Base-by-base conservation (phyloP, 2,888 invertebrate species). In the Heliconius hortense region DNA sequence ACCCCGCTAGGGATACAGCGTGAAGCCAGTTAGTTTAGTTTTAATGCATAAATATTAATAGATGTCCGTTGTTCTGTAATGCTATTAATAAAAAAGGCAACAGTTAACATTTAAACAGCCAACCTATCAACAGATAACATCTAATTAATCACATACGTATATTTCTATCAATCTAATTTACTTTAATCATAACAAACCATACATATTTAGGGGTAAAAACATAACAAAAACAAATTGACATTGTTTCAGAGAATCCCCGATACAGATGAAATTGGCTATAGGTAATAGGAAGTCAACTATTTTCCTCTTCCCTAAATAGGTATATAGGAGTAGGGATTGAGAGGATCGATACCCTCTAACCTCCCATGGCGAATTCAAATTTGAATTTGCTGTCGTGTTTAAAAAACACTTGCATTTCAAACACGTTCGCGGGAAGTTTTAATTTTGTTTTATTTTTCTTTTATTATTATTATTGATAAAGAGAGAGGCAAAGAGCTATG, bases 341-440 rank as follows among this genome's bases (percentile, higher is more conserved):
- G 13, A 24, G 13, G 71, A 71, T 71, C 71, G 59, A 71, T 71
- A 71, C 82, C 82, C 83, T 24, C 39, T 13, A 18, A 11, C 71
- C 62, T 76, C 76, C 82, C 80, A 80, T 82, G 83, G 85, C 85
- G 86, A 86, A 86, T 86, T 83, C 84, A 84, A 87, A 87, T 88
- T 88, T 87, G 87, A 87, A 88, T 86, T 85, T 84, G 81, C 39
- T 66, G 15, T 82, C 82, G 76, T 81, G 79, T 81, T 83, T 80
- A 81, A 82, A 81, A 73, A 63, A 39, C 60, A 71, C 62, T 72
- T 74, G 76, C 81, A 74, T 77, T 70, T 73, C n/a, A 56, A 70
- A 64, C 75, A 75, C 82, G 81, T 81, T 74, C 78, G 75, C 67
- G 76, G 78, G 79, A 79, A 77, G 77, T 81, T 82, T 82, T 83